Evolutionary conservation across 2,797 vertebrate genomes (phyloP).

Genomic region (Pipistrellus kuhlii): DNA sequence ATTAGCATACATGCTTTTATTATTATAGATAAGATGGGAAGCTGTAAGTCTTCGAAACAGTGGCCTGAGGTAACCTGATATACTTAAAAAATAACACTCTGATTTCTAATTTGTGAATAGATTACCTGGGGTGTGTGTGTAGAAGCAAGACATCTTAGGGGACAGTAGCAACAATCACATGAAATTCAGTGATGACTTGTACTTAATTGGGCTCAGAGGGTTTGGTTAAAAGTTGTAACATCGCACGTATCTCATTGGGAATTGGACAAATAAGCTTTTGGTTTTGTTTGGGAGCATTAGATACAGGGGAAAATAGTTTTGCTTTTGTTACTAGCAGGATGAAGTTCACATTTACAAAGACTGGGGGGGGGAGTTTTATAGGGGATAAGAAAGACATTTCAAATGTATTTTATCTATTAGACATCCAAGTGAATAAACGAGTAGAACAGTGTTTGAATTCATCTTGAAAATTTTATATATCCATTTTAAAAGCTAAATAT

Average conservation of each 20-base stretch:
- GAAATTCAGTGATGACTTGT: neutral
- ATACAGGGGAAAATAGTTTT: slow-evolving; percentile 8
- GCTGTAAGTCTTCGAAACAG: neutral
- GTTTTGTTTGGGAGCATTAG: neutral
- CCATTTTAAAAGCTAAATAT: slow-evolving; percentile 8
- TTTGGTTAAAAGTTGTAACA: neutral
- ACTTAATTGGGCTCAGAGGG: neutral
- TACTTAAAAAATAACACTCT: neutral
- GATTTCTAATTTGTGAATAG: neutral
- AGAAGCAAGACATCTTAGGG: neutral
- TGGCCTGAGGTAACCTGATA: neutral
- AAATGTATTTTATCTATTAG: neutral
- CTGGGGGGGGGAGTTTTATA: neutral
- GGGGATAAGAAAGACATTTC: neutral
- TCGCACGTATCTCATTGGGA: neutral
- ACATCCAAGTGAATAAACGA: neutral
- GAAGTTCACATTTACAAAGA: neutral
- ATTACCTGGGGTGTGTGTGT: neutral
- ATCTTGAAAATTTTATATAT: neutral
- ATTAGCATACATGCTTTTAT: too few relatives aligned
- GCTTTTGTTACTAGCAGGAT: neutral
- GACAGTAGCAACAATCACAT: neutral
- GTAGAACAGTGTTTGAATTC: neutral
- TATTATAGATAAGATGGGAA: neutral
- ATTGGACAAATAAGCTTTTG: neutral